Evolutionary conservation across 2,888 invertebrate genomes (phyloP), one percentile per base, ranked within the genome.

Genomic region (Lycaena phlaeas): DNA sequence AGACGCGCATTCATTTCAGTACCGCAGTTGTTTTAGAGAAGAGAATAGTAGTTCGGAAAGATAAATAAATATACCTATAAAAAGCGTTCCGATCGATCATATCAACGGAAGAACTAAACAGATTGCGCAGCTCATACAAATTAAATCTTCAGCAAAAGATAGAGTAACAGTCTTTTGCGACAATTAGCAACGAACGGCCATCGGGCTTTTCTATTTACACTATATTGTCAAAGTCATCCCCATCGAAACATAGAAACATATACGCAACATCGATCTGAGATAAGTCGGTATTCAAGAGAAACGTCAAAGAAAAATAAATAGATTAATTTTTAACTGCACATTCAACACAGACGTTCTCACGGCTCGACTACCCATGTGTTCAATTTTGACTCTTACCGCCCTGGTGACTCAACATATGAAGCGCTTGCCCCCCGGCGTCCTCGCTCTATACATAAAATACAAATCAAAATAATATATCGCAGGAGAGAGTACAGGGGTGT

Each of bases 401-500:
- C 92, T 96, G 96, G 86, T 92, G 92, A 86, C 92, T 90, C 87
- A 96, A 88, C 90, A 91, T 90, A 86, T 92, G 91, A 87, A 95
- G 86, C 74, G 95, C 95, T 87, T 93, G 91, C 85, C 92, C 91
- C 81, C 95, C 96, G 76, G 92, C 90, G 76, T 96, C 95, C 89
- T 95, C 93, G 88, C 94, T 95, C 95, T 96, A 91, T 85, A 89
- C 84, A 87, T 82, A 84, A 85, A 84, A 85, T 78, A 84, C 71
- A 84, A 82, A 82, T 81, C 75, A 82, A 82, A 81, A 84, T 78
- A 84, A 82, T 81, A 81, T 74, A 78, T 78, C 76, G 76, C 70
- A 78, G 78, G 76, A 76, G 79, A 78, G 77, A 79, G 75, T 77
- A 70, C 73, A 67, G 71, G 77, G 79, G 74, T 72, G 75, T 75